A percentile compares a stretch with the other conserved stretches of the same genome.
Evolutionary conservation across 2,113 vertebrate genomes (phyloP).

Genomic region (Hemicordylus capensis): DNA sequence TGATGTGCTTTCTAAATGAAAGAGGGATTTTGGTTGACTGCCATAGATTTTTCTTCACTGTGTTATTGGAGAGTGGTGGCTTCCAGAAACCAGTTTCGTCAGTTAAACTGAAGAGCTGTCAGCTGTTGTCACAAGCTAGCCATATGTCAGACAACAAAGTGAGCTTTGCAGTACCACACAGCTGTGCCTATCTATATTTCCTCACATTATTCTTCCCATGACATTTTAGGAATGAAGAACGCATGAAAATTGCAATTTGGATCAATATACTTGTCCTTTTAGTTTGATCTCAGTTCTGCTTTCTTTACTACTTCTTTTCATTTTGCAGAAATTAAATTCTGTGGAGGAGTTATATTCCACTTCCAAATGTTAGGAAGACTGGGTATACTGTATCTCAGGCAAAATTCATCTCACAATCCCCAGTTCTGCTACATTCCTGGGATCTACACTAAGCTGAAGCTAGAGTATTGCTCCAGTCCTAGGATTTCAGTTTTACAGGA

Average conservation of each 20-base stretch:
- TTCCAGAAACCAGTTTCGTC: background rate
- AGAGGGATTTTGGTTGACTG: constrained; percentile 26
- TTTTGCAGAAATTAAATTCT: background rate
- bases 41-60: constrained; percentile 20
- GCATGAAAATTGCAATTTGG: background rate
- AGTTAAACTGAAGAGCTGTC: background rate
- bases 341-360: background rate
- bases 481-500: background rate
- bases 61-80: background rate
- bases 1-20: constrained; percentile 6
- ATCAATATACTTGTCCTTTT: background rate
- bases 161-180: background rate
- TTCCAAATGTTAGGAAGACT: background rate
- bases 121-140: constrained; percentile 18
- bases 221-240: background rate
- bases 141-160: constrained; percentile 4
- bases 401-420: background rate
- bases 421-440: background rate
- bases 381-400: too few species aligned
- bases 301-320: background rate
- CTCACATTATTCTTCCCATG: background rate
- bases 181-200: background rate
- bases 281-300: background rate
- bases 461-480: background rate
- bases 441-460: background rate